Conservation (phyloP, 2,797 vertebrate genomes). For the Rhynchotus rufescens region DNA sequence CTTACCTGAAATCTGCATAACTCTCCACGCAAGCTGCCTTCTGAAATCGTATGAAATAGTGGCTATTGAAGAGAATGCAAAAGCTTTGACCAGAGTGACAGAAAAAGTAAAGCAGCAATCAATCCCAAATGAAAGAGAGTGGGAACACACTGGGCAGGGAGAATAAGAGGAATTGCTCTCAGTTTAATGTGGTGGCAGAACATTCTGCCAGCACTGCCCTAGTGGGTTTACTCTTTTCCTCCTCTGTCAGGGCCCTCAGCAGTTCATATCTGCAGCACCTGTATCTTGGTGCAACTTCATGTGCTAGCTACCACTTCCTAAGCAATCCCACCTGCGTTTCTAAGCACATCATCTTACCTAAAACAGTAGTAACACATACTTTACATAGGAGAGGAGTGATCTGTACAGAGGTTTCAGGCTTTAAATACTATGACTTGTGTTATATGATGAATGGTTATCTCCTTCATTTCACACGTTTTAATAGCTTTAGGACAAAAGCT, state of each 20-base stretch:
- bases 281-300: not conserved
- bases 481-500: not conserved
- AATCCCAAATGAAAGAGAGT: not conserved
- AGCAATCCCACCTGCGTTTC: not conserved
- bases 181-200: not conserved
- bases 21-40: not conserved
- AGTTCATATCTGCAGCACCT: not conserved
- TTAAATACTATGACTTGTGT: not conserved
- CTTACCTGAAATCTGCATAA: not conserved
- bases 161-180: not conserved
- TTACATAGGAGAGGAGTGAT: not conserved
- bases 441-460: too few relatives aligned
- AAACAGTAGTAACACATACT: not conserved
- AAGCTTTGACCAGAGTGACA: not conserved
- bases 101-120: not conserved
- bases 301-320: not conserved
- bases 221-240: not conserved
- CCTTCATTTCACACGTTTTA: not conserved
- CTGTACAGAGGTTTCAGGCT: not conserved
- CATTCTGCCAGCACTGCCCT: not conserved
- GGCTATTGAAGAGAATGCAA: not conserved
- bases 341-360: not conserved
- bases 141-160: not conserved
- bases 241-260: not conserved
- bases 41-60: not conserved